Base-by-base conservation (phyloP, 2,888 invertebrate genomes). In the Pocota personata region DNA sequence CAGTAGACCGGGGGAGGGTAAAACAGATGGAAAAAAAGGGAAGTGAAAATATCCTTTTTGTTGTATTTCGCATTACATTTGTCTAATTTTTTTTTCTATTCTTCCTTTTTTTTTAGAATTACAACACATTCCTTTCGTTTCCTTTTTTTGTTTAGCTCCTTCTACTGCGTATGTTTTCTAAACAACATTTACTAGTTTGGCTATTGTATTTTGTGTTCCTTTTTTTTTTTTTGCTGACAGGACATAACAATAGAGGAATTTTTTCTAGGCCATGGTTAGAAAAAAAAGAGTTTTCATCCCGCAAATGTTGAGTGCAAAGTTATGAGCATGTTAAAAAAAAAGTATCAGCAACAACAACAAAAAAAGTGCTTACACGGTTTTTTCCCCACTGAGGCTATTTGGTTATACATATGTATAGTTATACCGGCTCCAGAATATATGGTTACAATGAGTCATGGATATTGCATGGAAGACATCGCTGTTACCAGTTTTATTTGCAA, bases 251-350 rank as follows among this genome's bases (percentile, higher is more conserved):
- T 73, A 58, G n/a, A n/a, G 37, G 66, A 67, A 62, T 7, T 69
- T 50, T 82, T 84, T 79, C 84, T 86, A 86, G 84, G 84, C 84
- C 80, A 86, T 66, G 84, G 84, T 60, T 80, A 80, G 71, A 48
- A 67, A 46, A 64, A 40, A 71, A 30, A 43, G 21, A 43, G 40
- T 75, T 30, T 69, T 21, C 69, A 24, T 62, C 40, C 57, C 14
- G 57, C 72, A 66, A 77, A 64, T 76, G 32, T 46, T 66, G 37
- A 60, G 40, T 69, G 50, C 79, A 76, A 76, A 67, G 64, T 71
- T 76, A 66, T 57, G 76, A 71, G 64, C 50, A 52, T 76, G 52
- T 32, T 58, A 35, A 72, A 80, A 71, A 35, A 72, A 80, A 71
- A 76, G 69, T 50, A 66, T 66, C 55, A 67, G 43, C 60, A 58